Evolutionary conservation across 2,113 vertebrate genomes (phyloP).

Genomic region (Brachyhypopomus occidentalis): DNA sequence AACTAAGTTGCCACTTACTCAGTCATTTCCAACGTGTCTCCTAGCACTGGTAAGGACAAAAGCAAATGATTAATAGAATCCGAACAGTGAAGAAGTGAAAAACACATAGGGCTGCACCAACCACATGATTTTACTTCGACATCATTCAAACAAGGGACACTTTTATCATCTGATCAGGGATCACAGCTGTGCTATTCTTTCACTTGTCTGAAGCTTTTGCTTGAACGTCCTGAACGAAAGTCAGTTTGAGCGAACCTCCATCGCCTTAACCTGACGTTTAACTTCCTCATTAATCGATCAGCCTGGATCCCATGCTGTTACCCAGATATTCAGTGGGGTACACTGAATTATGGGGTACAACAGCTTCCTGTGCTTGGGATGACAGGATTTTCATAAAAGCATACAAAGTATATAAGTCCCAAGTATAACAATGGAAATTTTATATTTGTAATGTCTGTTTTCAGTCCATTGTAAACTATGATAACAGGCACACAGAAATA

Average conservation of each 20-base stretch:
- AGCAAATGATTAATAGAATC: background rate
- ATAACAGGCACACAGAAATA: background rate
- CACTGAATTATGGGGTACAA: too few species aligned
- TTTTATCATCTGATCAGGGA: background rate
- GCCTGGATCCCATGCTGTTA: background rate
- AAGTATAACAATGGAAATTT: background rate
- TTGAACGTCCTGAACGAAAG: background rate
- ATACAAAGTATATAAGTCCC: background rate
- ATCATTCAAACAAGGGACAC: background rate
- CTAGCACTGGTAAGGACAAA: conserved; percentile 51
- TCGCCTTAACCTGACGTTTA: background rate
- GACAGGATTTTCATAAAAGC: background rate
- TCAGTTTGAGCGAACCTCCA: background rate
- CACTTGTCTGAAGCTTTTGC: background rate
- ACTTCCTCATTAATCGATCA: conserved; percentile 17
- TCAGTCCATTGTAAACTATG: background rate
- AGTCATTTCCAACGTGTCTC: conserved; percentile 51
- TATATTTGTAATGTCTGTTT: background rate
- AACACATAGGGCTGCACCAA: background rate
- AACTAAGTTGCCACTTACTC: conserved; percentile 61
- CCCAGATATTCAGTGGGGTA: too few species aligned
- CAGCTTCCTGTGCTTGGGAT: too few species aligned
- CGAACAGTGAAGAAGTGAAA: background rate
- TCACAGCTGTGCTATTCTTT: background rate
- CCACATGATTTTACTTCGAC: background rate